phyloP scores from a whole-genome alignment of 2,113 vertebrate species.

The Microcebus ravelobensis region DNA sequence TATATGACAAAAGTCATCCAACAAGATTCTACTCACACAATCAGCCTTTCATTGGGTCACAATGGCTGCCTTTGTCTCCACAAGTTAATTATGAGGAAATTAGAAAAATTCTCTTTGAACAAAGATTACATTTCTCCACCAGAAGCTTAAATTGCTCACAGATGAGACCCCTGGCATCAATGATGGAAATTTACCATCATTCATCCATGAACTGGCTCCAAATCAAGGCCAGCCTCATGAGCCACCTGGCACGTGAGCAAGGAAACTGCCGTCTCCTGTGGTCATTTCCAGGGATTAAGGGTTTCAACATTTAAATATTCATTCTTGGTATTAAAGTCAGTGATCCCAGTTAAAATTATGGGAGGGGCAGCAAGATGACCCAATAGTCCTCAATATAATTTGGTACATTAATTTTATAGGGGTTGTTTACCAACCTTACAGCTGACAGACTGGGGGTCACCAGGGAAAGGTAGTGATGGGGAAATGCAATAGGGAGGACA shows the following conservation, averaged over 20 bases:
- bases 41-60: slow-evolving; percentile 48
- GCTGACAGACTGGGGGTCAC: background rate
- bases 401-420: slow-evolving; percentile 7
- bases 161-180: background rate
- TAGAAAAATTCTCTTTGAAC: slow-evolving; percentile 27
- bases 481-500: background rate
- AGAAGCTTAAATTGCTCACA: slow-evolving; percentile 11
- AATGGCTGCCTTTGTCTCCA: slow-evolving; percentile 49
- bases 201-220: background rate
- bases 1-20: background rate
- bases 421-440: background rate
- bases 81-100: slow-evolving; percentile 60
- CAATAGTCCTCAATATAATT: background rate
- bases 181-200: background rate
- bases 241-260: background rate
- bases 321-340: slow-evolving; percentile 23
- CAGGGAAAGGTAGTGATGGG: background rate
- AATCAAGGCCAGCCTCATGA: background rate
- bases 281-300: background rate
- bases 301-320: background rate
- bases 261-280: background rate
- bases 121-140: background rate
- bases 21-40: slow-evolving; percentile 21
- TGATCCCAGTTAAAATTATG: background rate
- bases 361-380: background rate